Conservation (phyloP, 1,140 invertebrate species). For the Phortica variegata region DNA sequence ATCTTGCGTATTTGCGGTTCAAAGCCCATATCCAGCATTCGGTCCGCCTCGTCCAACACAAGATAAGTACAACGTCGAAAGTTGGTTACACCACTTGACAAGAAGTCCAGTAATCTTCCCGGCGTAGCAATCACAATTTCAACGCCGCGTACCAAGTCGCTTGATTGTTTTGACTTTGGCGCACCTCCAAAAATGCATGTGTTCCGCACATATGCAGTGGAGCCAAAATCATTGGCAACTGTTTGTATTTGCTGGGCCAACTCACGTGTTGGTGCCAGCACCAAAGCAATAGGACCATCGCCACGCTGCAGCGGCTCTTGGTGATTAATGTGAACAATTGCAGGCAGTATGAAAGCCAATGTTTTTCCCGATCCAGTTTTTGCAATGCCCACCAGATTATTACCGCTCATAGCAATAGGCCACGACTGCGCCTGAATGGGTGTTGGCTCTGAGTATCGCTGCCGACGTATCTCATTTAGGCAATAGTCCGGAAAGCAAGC, state of each 20-base stretch:
- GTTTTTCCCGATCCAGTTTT: constrained; percentile 91
- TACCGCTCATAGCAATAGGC: constrained; percentile 87
- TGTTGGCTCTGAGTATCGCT: constrained; percentile 77
- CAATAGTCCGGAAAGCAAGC: constrained; percentile 79
- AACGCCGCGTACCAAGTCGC: constrained; percentile 82
- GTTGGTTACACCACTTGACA: constrained; percentile 86
- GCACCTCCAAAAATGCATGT: constrained; percentile 95
- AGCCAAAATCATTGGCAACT: constrained; percentile 85
- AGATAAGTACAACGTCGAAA: constrained; percentile 86
- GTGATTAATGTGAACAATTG: constrained; percentile 89
- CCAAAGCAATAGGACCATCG: constrained; percentile 86
- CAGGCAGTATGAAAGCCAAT: constrained; percentile 74
- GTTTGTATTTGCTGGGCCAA: constrained; percentile 93
- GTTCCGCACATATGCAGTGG: constrained; percentile 76
- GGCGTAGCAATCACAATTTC: constrained; percentile 93
- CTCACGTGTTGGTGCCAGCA: constrained; percentile 91
- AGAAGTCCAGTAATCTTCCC: constrained; percentile 90
- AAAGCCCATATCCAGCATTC: constrained; percentile 99
- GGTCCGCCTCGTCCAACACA: constrained; percentile 95
- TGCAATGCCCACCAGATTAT: constrained; percentile 89
- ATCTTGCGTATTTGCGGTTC: constrained; percentile 98
- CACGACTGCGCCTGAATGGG: constrained; percentile 85
- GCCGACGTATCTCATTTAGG: constrained; percentile 63
- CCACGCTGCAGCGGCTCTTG: constrained; percentile 76
- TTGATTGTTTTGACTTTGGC: constrained; percentile 79